Evolutionary conservation across 2,888 invertebrate species (phyloP), one percentile per base, ranked within the genome.

Genomic region (Tromatobia lineatoria): DNA sequence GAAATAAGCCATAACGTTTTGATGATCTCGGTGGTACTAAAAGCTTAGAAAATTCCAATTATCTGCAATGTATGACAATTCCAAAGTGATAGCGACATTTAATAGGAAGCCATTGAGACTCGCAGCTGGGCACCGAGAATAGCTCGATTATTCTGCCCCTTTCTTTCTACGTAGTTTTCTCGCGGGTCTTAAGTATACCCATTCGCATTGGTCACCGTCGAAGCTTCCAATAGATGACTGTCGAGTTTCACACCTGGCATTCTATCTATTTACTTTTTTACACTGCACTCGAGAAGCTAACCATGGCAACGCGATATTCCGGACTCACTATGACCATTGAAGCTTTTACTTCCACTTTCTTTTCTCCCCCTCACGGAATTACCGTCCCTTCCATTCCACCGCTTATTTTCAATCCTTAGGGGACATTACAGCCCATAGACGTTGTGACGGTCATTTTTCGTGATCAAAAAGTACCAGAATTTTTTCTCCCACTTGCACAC

Each of bases 401-500:
- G n/a, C 4, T 59, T 42, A 20, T 23, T 76, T 11, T 15, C 18
- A 18, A 38, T 15, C 47, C 45, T 66, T 10, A 13, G 29, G 38
- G 54, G 54, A 71, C 20, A 20, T 54, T 23, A 0, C 54, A 20
- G 18, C 52, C 23, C 25, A 71, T 3, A 57, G 15, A 42, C 42
- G 1, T 10, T n/a, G 18, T 45, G 18, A 13, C 11, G 45, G 25
- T 45, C 45, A 45, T 59, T 73, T 73, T 59, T 73, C 73, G 73
- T 73, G 29, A 73, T 73, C 57, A 73, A 59, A 59, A 73, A 25
- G 73, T 59, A 57, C 57, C 42, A 45, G 23, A 59, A 1, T 13
- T 61, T 73, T 34, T 20, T 29, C 15, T 45, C 29, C 25, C 45
- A 15, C 54, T 42, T 10, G 25, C 59, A 23, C 57, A 38, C 23